Evolutionary conservation across 1,140 invertebrate genomes (phyloP).

Genomic region (Zaprionus vittiger): DNA sequence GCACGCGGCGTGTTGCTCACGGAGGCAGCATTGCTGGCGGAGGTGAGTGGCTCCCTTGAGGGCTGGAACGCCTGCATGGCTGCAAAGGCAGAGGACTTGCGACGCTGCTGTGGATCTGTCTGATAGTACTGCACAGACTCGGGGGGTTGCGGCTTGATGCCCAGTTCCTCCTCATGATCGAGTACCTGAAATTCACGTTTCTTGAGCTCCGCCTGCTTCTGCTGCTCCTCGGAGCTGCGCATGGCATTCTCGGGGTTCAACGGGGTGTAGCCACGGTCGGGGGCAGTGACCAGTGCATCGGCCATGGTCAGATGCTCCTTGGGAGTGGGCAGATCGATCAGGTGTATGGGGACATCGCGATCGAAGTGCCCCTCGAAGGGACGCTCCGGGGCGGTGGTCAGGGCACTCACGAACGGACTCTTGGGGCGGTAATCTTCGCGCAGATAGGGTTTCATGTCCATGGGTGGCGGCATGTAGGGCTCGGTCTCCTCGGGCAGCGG

Average conservation of each 20-base stretch:
- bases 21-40: slow-evolving; percentile 30
- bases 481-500: slow-evolving; percentile 86
- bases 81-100: slow-evolving; percentile 78
- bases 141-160: slow-evolving; percentile 56
- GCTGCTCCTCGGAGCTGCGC: slow-evolving; percentile 61
- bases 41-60: slow-evolving; percentile 72
- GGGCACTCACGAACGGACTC: slow-evolving; percentile 88
- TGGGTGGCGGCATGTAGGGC: slow-evolving; percentile 87
- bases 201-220: slow-evolving; percentile 70
- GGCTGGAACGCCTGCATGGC: slow-evolving; percentile 84
- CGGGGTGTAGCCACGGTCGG: slow-evolving; percentile 80
- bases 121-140: slow-evolving; percentile 64
- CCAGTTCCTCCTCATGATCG: slow-evolving; percentile 72
- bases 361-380: slow-evolving; percentile 85
- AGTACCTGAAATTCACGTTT: slow-evolving; percentile 81
- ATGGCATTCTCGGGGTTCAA: slow-evolving; percentile 77
- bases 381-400: slow-evolving; percentile 88
- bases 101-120: slow-evolving; percentile 53
- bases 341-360: slow-evolving; percentile 76
- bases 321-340: slow-evolving; percentile 84
- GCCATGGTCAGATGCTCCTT: slow-evolving; percentile 81
- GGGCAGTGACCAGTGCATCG: slow-evolving; percentile 85
- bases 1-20: slow-evolving; percentile 56
- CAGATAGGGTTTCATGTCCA: slow-evolving; percentile 85
- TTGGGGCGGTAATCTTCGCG: slow-evolving; percentile 85